Conservation (phyloP, 2,113 vertebrate genomes). For the Antigone vipio region DNA sequence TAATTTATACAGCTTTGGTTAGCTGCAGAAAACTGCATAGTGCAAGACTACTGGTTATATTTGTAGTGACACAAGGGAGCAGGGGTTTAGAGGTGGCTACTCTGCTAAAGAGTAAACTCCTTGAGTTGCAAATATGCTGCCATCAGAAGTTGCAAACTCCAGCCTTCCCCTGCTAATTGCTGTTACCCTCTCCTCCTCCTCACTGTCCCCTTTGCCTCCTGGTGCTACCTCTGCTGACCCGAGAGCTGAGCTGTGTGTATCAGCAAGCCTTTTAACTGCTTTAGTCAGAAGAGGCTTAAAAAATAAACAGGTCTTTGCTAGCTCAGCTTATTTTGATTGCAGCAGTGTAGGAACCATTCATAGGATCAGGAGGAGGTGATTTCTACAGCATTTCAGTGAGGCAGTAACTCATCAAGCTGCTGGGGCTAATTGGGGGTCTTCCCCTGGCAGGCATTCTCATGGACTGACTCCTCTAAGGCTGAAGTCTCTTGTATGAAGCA, state of each 20-base stretch:
- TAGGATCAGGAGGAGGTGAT: not conserved
- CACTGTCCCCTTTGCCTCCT: not conserved
- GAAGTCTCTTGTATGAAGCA: not conserved
- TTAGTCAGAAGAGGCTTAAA: not conserved
- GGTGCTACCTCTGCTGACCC: not conserved
- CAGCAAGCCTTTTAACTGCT: not conserved
- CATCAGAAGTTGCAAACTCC: not conserved
- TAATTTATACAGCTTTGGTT: not conserved
- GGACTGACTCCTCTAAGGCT: not conserved
- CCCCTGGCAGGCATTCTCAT: not conserved
- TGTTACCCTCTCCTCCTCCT: not conserved
- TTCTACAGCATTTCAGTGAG: not conserved
- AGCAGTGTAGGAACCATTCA: not conserved
- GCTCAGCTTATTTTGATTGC: not conserved
- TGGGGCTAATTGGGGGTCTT: not conserved
- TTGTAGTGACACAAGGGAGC: not conserved
- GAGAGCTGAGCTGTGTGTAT: not conserved
- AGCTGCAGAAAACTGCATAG: not conserved
- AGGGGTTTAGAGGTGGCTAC: not conserved
- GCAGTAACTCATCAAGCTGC: not conserved
- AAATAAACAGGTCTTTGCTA: not conserved
- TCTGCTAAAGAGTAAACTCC: not conserved
- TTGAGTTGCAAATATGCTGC: not conserved
- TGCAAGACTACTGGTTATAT: not conserved
- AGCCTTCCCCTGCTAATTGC: not conserved